Base-by-base conservation (phyloP, 1,140 invertebrate genomes). In the Globodera ellingtonae region DNA sequence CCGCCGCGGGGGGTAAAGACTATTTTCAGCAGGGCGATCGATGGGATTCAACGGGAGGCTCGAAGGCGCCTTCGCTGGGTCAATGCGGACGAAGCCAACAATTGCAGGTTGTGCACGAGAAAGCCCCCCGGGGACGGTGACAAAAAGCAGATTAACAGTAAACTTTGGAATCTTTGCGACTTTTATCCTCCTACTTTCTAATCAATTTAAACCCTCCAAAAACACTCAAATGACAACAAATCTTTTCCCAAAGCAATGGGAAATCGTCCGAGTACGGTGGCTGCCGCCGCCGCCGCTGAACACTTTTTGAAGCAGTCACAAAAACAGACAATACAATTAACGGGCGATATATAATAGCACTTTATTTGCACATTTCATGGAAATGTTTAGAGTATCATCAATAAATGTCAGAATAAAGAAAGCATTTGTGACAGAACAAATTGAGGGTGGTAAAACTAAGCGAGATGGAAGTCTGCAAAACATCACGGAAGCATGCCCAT, bases 21-120 rank as follows among this genome's bases (percentile, higher is more conserved):
- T 46, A 70, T 84, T 66, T 81, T 44, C 15, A 46, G 18, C 10
- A 9, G 62, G 67, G 35, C 67, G 69, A 80, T 47, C 65, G 4
- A 50, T 72, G 6, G 10, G 75, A 73, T 9, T 21, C 13, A 24
- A 35, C 10, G 18, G 35, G 73, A 72, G 21, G 24, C 21, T 18
- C 35, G 50, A n/a, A 81, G 70, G n/a, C 83, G n/a, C 85, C 85
- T 10, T 79, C 81, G 59, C 52, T 87, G 15, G 5, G 82, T 48
- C 66, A 74, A 85, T 84, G 82, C 67, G 2, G 8, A 4, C 44
- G 83, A 21, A 48, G 65, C 24, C 48, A 73, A 47, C 52, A 47
- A 35, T 65, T 67, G 47, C 82, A 83, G 77, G 79, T 85, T 35
- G 67, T 6, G 24, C 21, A 44, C 21, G n/a, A n/a, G 10, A 47